phyloP scores from a whole-genome alignment of 2,797 vertebrate genomes.

The Spheniscus humboldti region DNA sequence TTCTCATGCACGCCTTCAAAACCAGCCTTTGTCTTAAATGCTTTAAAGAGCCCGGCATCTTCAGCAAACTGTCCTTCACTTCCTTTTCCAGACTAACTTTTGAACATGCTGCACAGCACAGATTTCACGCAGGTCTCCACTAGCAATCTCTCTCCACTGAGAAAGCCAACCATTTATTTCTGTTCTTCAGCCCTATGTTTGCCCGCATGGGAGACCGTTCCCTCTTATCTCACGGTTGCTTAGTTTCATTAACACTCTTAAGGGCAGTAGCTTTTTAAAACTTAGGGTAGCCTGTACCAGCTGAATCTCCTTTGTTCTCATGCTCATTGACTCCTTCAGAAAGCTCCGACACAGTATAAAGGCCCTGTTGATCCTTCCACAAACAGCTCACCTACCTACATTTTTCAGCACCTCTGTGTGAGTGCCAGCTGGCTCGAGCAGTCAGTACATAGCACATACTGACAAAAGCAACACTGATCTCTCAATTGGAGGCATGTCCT shows the following conservation, averaged over 20 bases:
- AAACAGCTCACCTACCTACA: not conserved
- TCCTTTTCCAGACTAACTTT: not conserved
- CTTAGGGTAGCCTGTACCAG: not conserved
- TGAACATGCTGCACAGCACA: not conserved
- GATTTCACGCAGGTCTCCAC: not conserved
- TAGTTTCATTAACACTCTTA: not conserved
- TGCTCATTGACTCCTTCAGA: not conserved
- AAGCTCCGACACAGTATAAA: not conserved
- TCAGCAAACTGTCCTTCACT: not conserved
- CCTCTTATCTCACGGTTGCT: not conserved
- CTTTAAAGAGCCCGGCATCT: not conserved
- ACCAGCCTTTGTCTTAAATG: not conserved
- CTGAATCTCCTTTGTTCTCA: not conserved
- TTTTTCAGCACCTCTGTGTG: not conserved
- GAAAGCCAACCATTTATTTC: not conserved
- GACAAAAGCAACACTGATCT: not conserved
- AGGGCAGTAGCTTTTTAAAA: not conserved
- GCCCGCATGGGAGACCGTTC: not conserved
- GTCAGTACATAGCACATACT: not conserved
- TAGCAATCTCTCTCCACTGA: accelerated
- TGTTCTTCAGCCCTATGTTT: not conserved
- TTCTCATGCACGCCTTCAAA: not conserved
- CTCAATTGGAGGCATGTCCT: not conserved
- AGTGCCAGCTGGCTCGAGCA: not conserved
- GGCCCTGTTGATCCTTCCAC: not conserved